Evolutionary conservation across 2,113 vertebrate genomes (phyloP).

Genomic region (Muntiacus reevesi): DNA sequence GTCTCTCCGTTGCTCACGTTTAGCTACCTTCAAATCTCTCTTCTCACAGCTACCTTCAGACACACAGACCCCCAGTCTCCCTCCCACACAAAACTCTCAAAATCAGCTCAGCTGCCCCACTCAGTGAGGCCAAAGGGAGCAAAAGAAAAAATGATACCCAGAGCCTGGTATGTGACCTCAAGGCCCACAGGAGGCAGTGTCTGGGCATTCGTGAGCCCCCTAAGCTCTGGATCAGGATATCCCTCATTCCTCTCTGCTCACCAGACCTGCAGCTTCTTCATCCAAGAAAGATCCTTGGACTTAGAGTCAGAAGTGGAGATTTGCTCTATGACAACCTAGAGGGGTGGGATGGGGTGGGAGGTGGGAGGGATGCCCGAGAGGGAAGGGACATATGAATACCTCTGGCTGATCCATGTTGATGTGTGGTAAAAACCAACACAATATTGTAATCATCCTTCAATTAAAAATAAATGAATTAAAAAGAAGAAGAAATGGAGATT

Average conservation of each 20-base stretch:
- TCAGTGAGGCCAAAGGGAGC: not conserved
- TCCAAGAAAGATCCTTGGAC: not conserved
- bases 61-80: not conserved
- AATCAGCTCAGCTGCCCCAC: too few relatives aligned
- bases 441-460: not conserved
- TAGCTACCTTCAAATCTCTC: not conserved
- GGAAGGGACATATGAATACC: not conserved
- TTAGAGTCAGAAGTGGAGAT: not conserved
- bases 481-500: not conserved
- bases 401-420: not conserved
- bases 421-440: not conserved
- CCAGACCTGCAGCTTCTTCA: not conserved
- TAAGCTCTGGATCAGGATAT: not conserved
- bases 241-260: not conserved
- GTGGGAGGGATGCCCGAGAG: not conserved
- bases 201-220: not conserved
- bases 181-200: not conserved
- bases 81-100: not conserved
- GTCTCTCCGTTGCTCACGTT: not conserved
- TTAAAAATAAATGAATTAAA: not conserved
- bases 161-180: not conserved
- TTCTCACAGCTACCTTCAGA: not conserved
- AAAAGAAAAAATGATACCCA: not conserved
- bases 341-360: not conserved
- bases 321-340: not conserved